Percentiles rank a stretch among this genome's conserved stretches.
phyloP scores from a whole-genome alignment of 2,113 vertebrate genomes.

The Tonatia bakeri region DNA sequence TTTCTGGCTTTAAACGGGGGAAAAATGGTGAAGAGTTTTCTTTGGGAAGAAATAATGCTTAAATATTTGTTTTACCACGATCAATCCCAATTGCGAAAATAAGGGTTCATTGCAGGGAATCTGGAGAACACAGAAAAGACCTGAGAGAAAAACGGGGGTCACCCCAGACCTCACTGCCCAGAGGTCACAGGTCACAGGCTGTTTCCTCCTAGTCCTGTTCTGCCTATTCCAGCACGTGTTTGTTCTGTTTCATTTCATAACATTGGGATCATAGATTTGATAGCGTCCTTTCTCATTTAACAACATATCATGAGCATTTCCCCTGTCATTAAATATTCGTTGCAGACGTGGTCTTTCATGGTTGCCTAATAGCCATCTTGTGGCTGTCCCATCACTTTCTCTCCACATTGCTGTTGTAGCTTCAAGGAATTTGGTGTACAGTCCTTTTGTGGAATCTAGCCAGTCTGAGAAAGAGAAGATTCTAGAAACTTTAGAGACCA shows the following conservation, averaged over 20 bases:
- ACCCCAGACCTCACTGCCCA: fast-evolving
- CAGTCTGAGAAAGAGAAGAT: neutral
- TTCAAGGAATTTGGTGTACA: neutral
- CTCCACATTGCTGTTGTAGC: neutral
- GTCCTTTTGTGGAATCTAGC: neutral
- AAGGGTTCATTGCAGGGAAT: neutral
- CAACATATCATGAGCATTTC: neutral
- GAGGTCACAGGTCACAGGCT: fast-evolving
- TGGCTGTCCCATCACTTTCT: neutral
- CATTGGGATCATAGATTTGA: neutral
- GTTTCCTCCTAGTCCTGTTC: neutral
- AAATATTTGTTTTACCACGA: neutral
- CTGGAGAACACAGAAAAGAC: neutral
- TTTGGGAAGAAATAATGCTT: neutral
- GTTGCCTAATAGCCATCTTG: neutral
- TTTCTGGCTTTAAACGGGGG: neutral
- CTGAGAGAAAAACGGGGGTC: neutral
- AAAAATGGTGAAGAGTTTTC: neutral
- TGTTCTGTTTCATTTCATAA: neutral
- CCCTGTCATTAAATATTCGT: neutral
- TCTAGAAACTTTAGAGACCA: neutral
- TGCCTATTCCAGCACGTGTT: fast-evolving
- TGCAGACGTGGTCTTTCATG: neutral
- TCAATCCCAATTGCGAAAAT: neutral
- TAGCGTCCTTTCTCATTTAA: neutral